Evolutionary conservation across 2,888 invertebrate genomes (phyloP).

Genomic region (Physocephala rufipes): DNA sequence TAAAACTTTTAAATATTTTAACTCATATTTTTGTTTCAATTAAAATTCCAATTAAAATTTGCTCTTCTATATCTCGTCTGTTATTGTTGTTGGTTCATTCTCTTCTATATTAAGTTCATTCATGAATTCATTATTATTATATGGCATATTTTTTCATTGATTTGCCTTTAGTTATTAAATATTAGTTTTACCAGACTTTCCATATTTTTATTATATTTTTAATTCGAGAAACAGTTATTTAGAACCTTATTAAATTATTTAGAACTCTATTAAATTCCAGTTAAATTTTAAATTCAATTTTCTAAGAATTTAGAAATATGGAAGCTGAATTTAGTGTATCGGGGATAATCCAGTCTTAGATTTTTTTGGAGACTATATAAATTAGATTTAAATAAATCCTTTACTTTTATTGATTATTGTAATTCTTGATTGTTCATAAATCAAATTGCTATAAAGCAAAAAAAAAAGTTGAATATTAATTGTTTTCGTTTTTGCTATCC

Average conservation of each 20-base stretch:
- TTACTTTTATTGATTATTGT: no score
- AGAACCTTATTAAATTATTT: no score
- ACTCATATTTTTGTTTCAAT: conserved; percentile 41
- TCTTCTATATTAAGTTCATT: conserved; percentile 18
- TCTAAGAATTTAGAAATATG: no score
- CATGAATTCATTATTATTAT: conserved; percentile 47
- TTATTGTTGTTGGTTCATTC: conserved; percentile 35
- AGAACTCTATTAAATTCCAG: no score
- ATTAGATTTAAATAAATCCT: no score
- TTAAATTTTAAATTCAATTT: no score
- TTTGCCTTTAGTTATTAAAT: conserved; percentile 31
- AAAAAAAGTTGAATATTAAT: no score
- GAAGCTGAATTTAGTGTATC: no score
- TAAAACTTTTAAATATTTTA: neutral
- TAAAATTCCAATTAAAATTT: conserved; percentile 23
- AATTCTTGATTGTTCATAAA: no score
- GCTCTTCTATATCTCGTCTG: conserved; percentile 41
- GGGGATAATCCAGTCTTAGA: no score
- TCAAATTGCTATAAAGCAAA: no score
- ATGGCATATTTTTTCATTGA: conserved; percentile 42
- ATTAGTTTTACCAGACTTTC: neutral
- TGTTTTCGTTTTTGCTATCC: conserved; percentile 60
- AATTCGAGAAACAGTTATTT: conserved; percentile 31
- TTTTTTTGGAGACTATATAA: no score
- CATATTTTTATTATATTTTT: neutral